Conservation (phyloP, 2,888 invertebrate species). For the Malthinus flaveolus region DNA sequence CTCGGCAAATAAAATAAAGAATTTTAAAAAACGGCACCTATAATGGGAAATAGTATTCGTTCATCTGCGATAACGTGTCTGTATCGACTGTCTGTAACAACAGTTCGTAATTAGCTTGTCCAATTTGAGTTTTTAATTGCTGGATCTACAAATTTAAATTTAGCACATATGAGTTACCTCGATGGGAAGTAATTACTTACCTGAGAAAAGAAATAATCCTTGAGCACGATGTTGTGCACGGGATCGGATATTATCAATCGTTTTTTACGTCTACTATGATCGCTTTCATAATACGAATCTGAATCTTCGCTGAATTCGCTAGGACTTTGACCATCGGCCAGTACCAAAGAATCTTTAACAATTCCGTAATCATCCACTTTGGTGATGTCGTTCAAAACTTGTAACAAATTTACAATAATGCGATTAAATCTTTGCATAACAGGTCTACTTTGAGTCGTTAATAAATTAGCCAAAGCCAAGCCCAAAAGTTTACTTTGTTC, state of each 20-base stretch:
- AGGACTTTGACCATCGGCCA: conserved; percentile 49
- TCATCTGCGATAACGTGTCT: conserved; percentile 72
- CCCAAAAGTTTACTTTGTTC: conserved; percentile 80
- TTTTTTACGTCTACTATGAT: conserved; percentile 74
- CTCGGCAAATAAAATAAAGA: not conserved
- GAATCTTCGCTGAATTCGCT: conserved; percentile 62
- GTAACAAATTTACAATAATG: conserved; percentile 73
- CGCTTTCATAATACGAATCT: conserved; percentile 64
- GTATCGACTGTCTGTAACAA: conserved; percentile 73
- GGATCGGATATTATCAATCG: conserved; percentile 74
- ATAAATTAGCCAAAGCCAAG: conserved; percentile 67
- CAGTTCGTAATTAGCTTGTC: conserved; percentile 73
- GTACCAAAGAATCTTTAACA: conserved; percentile 47
- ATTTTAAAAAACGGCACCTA: conserved; percentile 38
- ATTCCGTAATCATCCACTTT: conserved; percentile 68
- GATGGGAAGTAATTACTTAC: conserved; percentile 54
- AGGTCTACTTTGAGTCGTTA: conserved; percentile 69
- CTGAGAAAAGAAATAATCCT: conserved; percentile 72
- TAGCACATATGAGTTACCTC: not conserved
- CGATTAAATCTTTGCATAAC: conserved; percentile 73
- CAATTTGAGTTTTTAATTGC: conserved; percentile 73
- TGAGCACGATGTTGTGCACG: conserved; percentile 76
- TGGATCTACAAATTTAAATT: conserved; percentile 59
- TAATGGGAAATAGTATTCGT: conserved; percentile 63
- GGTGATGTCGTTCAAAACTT: conserved; percentile 79